These are phyloP conservation scores for Ia io DNA, from an alignment of 2,113 vertebrate genomes.

Conservation along the genomic window DNA sequence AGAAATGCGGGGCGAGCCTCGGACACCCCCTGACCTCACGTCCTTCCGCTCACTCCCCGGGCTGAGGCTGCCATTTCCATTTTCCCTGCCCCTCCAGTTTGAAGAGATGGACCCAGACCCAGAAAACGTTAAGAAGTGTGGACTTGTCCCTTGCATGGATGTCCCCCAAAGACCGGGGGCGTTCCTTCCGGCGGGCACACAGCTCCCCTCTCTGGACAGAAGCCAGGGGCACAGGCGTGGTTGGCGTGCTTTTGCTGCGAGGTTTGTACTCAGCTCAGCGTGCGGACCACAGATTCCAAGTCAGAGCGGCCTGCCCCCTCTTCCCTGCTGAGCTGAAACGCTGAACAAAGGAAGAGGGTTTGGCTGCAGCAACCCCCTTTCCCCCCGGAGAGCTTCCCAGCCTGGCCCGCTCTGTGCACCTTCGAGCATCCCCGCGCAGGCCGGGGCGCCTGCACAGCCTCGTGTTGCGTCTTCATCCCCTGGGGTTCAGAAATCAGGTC, in stretches of 20 bases:
- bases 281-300: not conserved
- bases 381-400: not conserved
- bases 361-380: not conserved
- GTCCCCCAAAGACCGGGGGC: not conserved
- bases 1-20: not conserved
- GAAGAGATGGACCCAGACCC: constrained; percentile 53
- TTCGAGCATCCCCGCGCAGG: not conserved
- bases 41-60: not conserved
- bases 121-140: constrained; percentile 47
- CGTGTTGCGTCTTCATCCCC: not conserved
- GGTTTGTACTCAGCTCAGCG: not conserved
- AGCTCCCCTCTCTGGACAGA: not conserved
- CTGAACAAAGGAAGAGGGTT: not conserved
- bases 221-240: not conserved
- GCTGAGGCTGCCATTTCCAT: constrained; percentile 1
- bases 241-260: not conserved
- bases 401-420: rapidly evolving
- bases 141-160: not conserved
- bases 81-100: no score
- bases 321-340: not conserved
- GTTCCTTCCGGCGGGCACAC: not conserved
- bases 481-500: not conserved
- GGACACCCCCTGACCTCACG: not conserved
- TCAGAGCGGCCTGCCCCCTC: not conserved
- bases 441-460: not conserved